These are phyloP conservation scores for Copsychus sechellarum DNA, from an alignment of 2,113 vertebrate genomes.

Conservation along the genomic window DNA sequence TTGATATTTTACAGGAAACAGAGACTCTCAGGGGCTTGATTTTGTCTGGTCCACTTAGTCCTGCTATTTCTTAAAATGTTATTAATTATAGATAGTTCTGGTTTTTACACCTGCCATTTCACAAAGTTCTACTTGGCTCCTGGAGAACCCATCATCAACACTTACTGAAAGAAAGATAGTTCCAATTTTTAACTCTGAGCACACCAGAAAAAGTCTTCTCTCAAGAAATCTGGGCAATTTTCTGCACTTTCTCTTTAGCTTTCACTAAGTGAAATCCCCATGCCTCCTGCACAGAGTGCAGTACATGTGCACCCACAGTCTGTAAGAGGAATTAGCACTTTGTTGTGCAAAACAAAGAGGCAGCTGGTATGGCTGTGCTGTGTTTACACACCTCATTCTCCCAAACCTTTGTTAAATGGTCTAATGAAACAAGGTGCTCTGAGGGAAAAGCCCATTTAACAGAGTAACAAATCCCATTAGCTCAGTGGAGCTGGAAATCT, in stretches of 20 bases:
- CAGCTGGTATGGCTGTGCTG: neutral
- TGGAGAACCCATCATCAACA: neutral
- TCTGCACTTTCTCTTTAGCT: neutral
- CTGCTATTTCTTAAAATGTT: neutral
- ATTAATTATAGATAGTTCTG: neutral
- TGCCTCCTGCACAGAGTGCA: neutral
- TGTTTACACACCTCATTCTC: slow-evolving; percentile 28
- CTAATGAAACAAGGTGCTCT: slow-evolving; percentile 37
- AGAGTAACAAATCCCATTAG: slow-evolving; percentile 47
- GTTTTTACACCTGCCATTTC: neutral
- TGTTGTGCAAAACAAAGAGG: neutral
- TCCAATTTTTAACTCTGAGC: neutral
- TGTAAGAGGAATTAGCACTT: neutral
- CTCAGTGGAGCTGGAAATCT: slow-evolving; percentile 29
- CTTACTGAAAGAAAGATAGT: neutral
- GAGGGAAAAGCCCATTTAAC: slow-evolving; percentile 36
- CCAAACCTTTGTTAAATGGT: neutral
- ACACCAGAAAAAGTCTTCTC: neutral
- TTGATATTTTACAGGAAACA: neutral
- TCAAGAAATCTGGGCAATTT: neutral
- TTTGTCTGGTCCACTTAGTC: neutral
- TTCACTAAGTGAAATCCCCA: neutral
- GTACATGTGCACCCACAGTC: neutral
- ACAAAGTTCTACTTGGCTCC: neutral
- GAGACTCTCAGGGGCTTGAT: neutral